These are phyloP conservation scores for Tachysurus vachellii DNA, from an alignment of 2,113 vertebrate species.

Conservation along the genomic window DNA sequence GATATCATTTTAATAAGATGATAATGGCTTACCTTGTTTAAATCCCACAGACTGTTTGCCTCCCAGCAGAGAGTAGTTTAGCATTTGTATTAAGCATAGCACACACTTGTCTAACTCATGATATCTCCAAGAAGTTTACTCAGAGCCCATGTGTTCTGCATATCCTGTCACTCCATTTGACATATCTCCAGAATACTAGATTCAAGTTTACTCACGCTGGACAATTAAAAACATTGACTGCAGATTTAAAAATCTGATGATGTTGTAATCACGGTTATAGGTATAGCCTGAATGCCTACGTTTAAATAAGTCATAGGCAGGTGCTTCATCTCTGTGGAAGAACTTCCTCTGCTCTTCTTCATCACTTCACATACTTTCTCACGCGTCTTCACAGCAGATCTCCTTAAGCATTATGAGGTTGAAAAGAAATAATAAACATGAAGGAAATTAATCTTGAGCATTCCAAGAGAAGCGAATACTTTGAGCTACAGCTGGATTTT, in stretches of 20 bases:
- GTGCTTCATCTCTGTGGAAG: constrained; percentile 33
- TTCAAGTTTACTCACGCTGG: constrained; percentile 37
- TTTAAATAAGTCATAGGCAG: constrained; percentile 43
- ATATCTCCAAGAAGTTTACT: constrained; percentile 18
- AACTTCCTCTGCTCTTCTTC: constrained; percentile 46
- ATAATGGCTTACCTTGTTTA: constrained; percentile 65
- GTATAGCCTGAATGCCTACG: background rate
- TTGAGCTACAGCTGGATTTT: constrained; percentile 63
- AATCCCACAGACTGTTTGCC: constrained; percentile 34
- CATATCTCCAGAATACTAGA: constrained; percentile 14
- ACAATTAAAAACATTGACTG: constrained; percentile 36
- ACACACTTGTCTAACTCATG: constrained; percentile 25
- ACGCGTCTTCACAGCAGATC: constrained; percentile 35
- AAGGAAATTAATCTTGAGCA: constrained; percentile 31
- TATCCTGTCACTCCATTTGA: constrained; percentile 19
- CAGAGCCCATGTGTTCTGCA: constrained; percentile 6
- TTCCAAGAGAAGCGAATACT: constrained; percentile 48
- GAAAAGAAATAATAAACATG: constrained; percentile 39
- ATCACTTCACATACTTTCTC: constrained; percentile 43
- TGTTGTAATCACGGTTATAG: constrained; percentile 21
- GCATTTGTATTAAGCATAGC: constrained; percentile 44
- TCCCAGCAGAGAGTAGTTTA: constrained; percentile 54
- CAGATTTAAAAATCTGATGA: background rate
- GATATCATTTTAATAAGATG: constrained; percentile 16
- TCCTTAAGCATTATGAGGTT: background rate